Evolutionary conservation across 1,140 invertebrate genomes (phyloP), one percentile per base, ranked within the genome.

Genomic region (Battus philenor): DNA sequence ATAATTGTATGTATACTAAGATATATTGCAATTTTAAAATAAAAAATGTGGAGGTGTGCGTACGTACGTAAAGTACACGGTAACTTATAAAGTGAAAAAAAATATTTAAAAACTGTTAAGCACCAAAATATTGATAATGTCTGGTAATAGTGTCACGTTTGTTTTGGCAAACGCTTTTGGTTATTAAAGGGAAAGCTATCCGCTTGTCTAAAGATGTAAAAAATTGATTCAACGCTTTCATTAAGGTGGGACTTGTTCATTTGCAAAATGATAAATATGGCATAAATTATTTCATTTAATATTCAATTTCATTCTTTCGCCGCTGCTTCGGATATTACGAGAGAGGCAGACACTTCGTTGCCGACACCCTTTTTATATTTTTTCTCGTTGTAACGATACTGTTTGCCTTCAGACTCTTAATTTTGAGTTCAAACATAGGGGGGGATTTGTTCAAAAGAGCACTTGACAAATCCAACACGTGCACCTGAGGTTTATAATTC

Each of bases 281-380:
- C 80, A 84, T 84, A 84, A 84, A 84, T 84, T 84, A 84, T 82
- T 84, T 84, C 80, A 84, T 84, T 84, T 84, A 84, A 75, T 82
- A 84, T 84, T 84, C 80, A 80, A 84, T 84, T 84, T 72, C 46
- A 70, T 82, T 84, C 78, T 80, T 82, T 81, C 67, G 56, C 50
- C 45, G 66, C 51, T 58, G 71, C 60, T 72, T 73, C 56, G 47
- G 57, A 65, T 72, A 76, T 78, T 70, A 74, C 64, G 62, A 54
- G 60, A 62, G 67, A 68, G n/a, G 70, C 52, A 70, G 73, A 70
- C 69, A 82, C 71, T 82, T 74, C 63, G 61, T 39, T 57, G 56
- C 33, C 66, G 69, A 70, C 79, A 81, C 75, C 80, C 80, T 79
- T 84, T 74, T 79, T 68, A 68, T 68, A 52, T 77, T 81, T 77